A percentile compares a stretch with the other conserved stretches of the same genome.
Conservation (phyloP, 2,113 vertebrate species). For the Antigone vipio region DNA sequence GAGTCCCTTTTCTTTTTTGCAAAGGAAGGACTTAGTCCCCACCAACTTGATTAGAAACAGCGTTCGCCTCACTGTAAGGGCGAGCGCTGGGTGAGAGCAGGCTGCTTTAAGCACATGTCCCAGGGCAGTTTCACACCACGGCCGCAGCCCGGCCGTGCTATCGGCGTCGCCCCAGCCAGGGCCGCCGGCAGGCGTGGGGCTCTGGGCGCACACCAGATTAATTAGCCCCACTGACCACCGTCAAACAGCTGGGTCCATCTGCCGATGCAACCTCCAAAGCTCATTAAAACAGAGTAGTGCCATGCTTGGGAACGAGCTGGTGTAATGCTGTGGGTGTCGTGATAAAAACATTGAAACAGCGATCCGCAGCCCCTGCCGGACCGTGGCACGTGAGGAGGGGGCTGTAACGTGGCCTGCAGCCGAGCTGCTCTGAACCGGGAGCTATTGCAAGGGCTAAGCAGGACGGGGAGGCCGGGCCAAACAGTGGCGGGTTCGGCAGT, state of each 20-base stretch:
- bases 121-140: not conserved
- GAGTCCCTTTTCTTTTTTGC: not conserved
- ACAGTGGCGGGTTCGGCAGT: not conserved
- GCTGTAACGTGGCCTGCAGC: not conserved
- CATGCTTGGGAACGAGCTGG: not conserved
- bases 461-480: not conserved
- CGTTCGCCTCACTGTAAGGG: not conserved
- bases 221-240: not conserved
- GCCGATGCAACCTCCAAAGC: not conserved
- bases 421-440: not conserved
- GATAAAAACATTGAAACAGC: not conserved
- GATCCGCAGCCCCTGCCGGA: not conserved
- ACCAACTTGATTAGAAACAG: not conserved
- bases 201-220: not conserved
- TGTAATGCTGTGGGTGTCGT: not conserved
- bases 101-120: not conserved
- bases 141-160: not conserved
- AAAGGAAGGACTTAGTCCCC: not conserved
- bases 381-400: not conserved
- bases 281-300: conserved; percentile 14
- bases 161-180: not conserved
- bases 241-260: not conserved
- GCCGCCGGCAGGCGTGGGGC: not conserved
- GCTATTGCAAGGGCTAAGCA: not conserved
- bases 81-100: not conserved